Percentiles rank a stretch among this genome's conserved stretches.
These are phyloP conservation scores for Notolepis coatsorum DNA, from an alignment of 2,797 vertebrate species.

Conservation along the genomic window DNA sequence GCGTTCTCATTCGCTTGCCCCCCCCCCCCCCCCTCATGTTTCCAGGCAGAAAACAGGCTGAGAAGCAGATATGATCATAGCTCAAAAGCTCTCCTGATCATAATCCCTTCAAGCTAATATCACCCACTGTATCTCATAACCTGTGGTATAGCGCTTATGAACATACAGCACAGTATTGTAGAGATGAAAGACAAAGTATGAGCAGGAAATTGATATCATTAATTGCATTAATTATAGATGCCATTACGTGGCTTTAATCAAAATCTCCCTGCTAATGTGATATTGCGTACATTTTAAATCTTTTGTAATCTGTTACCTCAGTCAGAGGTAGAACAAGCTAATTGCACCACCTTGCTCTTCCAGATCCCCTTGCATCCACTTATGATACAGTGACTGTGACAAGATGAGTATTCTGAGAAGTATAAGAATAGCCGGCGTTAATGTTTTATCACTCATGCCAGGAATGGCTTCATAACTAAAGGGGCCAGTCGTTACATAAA, in stretches of 20 bases:
- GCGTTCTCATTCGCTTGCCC: not conserved
- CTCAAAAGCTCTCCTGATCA: constrained; percentile 35
- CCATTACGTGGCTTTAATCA: not conserved
- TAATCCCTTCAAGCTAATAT: constrained; percentile 61
- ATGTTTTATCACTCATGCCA: constrained; percentile 56
- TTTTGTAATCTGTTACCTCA: not conserved
- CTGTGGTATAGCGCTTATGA: not conserved
- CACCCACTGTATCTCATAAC: constrained; percentile 46
- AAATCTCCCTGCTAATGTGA: not conserved
- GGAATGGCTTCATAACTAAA: constrained; percentile 59
- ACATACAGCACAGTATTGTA: no score
- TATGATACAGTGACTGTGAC: not conserved
- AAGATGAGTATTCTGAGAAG: constrained; percentile 15
- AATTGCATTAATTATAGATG: not conserved
- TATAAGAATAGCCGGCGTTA: constrained; percentile 51
- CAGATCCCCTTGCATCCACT: not conserved
- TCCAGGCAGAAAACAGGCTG: constrained; percentile 61
- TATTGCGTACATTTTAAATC: not conserved
- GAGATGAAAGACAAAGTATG: constrained; percentile 9
- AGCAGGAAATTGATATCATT: not conserved
- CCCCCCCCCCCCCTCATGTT: constrained; percentile 50
- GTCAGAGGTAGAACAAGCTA: constrained; percentile 1
- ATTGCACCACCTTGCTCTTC: constrained; percentile 3
- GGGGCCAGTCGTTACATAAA: constrained; percentile 51
- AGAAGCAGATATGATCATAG: constrained; percentile 28